These are phyloP conservation scores for Polydrusus tereticollis DNA, from an alignment of 2,888 invertebrate species.

Conservation along the genomic window DNA sequence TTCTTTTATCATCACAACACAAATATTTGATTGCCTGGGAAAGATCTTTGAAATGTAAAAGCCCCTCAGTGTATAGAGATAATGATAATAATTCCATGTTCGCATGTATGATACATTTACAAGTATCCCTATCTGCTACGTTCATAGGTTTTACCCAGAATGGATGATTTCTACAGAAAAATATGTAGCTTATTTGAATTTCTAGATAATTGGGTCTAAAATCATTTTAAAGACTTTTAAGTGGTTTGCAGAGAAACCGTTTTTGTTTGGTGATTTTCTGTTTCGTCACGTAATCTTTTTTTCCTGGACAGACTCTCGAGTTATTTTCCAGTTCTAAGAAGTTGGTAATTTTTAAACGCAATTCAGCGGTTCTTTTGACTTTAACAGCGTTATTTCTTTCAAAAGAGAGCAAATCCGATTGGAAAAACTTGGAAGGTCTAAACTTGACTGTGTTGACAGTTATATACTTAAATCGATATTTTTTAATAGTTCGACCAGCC, in stretches of 20 bases:
- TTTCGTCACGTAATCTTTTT: constrained; percentile 22
- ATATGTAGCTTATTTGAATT: constrained; percentile 12
- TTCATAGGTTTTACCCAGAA: constrained; percentile 22
- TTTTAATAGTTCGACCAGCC: not conserved
- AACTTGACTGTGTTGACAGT: not conserved
- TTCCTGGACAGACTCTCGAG: constrained; percentile 13
- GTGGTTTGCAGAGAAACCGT: constrained; percentile 1
- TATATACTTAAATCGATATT: constrained; percentile 1
- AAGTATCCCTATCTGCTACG: constrained; percentile 13
- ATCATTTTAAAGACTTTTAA: constrained; percentile 6
- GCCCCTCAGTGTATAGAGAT: not conserved
- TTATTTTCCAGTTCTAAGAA: constrained; percentile 10
- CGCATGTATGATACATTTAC: constrained; percentile 14
- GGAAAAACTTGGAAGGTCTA: not conserved
- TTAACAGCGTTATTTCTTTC: not conserved
- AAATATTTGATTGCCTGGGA: too few species aligned
- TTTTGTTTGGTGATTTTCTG: constrained; percentile 13
- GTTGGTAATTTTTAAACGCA: not conserved
- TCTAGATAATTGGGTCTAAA: not conserved
- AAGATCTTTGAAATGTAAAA: not conserved
- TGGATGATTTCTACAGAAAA: not conserved
- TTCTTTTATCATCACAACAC: too few species aligned
- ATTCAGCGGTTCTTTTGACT: not conserved
- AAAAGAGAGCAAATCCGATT: not conserved
- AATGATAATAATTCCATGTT: too few species aligned